These are phyloP conservation scores for Anguilla obscura DNA, from an alignment of 2,797 vertebrate genomes.

Conservation along the genomic window DNA sequence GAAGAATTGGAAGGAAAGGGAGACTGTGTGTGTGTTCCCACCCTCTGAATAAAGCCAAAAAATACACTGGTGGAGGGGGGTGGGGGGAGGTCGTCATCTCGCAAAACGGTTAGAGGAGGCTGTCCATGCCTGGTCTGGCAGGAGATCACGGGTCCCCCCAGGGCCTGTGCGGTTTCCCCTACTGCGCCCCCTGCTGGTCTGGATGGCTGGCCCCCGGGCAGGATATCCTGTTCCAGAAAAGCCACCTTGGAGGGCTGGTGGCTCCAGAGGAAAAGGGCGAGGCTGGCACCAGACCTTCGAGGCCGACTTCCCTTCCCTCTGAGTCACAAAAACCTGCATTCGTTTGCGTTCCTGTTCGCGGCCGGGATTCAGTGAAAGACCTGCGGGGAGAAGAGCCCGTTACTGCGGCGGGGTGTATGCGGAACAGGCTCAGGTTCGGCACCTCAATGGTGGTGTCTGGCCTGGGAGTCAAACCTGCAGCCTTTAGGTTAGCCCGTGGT, in stretches of 20 bases:
- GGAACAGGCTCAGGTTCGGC: no score
- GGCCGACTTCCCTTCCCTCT: background rate
- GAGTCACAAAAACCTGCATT: background rate
- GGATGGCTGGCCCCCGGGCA: background rate
- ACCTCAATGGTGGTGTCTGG: no score
- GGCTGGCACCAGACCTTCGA: no score
- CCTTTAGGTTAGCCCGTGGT: no score
- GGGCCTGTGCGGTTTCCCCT: background rate
- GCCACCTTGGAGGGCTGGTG: background rate
- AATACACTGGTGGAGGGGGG: background rate
- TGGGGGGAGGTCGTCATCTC: background rate
- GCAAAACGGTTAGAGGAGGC: background rate
- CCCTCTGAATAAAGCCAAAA: background rate
- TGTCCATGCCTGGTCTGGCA: background rate
- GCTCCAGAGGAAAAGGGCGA: background rate
- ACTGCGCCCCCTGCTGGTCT: background rate
- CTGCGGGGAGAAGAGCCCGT: background rate
- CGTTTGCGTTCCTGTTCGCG: background rate
- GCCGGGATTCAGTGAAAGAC: background rate
- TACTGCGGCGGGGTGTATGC: background rate
- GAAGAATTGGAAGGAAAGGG: background rate
- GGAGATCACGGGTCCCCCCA: background rate
- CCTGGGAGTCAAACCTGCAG: no score
- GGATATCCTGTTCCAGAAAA: constrained; percentile 1
- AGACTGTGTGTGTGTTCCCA: background rate